Base-by-base conservation (phyloP, 1,140 invertebrate species). In the Drosophila yakuba region DNA sequence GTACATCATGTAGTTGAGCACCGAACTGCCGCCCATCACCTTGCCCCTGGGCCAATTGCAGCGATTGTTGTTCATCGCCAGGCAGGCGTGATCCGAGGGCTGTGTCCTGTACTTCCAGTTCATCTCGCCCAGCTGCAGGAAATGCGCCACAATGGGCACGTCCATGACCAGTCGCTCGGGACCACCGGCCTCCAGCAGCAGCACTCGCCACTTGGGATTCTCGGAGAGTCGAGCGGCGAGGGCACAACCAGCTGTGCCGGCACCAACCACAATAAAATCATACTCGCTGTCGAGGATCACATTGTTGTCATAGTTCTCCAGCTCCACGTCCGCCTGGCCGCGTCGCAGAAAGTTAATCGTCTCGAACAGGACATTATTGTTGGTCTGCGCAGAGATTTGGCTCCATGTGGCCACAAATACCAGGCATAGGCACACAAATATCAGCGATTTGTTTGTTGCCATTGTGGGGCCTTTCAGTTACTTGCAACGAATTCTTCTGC, bases 1-100 rank as follows among this genome's bases (percentile, higher is more conserved):
- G 74, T 98, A 97, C 43, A 98, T 97, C 97, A 98, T 97, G 67
- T 97, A 97, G 88, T 98, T 98, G 0, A 98, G 92, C 0, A 96
- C 96, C 47, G 96, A 97, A 0, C 96, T 97, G 1, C 97, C 97
- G 8, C 97, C 97, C 79, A 97, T 94, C 0, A 96, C 95, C 91
- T 96, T 97, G 2, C 96, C 96, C 52, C 96, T 93, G 0, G 96
- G 95, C 94, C 94, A 96, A 59, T 95, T 95, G 84, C 96, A 95
- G 28, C 93, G 93, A 64, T 93, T 93, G 23, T 93, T 93, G 48
- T 93, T 93, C 77, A 94, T 93, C 0, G 93, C 92, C 32, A 92
- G 66, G 32, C 92, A 92, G 39, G 91, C 88, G 23, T 78, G 85
- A 55, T 92, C 82, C 28, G 94, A 94, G 2, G 94, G 94, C 56